Percentiles rank a stretch among this genome's conserved stretches.
phyloP scores from a whole-genome alignment of 92 coral and sea anemone genomes.

The Zoanthus gigantus region DNA sequence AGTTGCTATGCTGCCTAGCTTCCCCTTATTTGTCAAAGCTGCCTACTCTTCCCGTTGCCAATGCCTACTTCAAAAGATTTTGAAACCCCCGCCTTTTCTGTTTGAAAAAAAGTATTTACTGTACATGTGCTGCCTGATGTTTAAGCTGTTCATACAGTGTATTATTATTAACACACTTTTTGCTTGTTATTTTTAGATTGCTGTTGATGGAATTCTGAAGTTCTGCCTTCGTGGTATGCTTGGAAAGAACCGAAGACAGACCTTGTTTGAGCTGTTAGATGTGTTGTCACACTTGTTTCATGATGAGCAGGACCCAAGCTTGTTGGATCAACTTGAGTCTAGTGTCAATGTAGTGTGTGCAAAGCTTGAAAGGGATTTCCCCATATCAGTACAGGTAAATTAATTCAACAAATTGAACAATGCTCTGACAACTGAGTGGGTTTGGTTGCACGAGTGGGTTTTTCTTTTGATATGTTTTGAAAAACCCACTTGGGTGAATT shows the following conservation, averaged over 20 bases:
- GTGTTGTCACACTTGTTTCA: constrained; percentile 1
- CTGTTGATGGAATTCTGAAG: constrained; percentile 19
- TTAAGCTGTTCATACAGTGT: no score
- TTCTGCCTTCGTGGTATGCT: constrained; percentile 42
- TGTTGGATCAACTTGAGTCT: background rate
- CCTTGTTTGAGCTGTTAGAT: constrained; percentile 11
- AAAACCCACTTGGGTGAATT: constrained; percentile 1
- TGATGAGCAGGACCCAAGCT: background rate
- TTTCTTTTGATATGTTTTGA: background rate
- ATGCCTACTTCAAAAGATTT: no score
- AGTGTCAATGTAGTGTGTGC: background rate
- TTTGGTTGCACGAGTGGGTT: background rate
- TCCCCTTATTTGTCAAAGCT: no score
- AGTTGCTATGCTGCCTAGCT: no score
- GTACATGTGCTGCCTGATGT: no score
- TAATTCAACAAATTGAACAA: no score
- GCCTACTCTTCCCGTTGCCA: no score
- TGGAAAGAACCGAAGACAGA: background rate
- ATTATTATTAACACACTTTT: background rate
- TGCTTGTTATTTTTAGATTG: constrained; percentile 31
- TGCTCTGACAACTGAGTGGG: no score
- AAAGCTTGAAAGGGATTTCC: background rate
- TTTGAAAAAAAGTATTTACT: no score
- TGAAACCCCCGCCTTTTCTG: no score
- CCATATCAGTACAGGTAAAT: background rate